These are phyloP conservation scores for Pseudochromis fuscus DNA, from an alignment of 2,797 vertebrate genomes.

Conservation along the genomic window DNA sequence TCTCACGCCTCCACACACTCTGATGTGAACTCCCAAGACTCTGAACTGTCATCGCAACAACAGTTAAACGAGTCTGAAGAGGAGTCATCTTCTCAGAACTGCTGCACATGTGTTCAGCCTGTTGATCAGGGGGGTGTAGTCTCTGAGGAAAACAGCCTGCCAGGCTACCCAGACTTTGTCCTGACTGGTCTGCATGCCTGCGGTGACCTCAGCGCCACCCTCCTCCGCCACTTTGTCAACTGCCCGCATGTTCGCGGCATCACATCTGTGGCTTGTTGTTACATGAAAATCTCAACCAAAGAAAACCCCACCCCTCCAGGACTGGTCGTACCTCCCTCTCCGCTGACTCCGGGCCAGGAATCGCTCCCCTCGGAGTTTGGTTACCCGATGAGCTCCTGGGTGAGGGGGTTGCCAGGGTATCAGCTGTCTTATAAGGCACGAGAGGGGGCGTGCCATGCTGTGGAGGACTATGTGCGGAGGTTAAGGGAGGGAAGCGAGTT, in stretches of 20 bases:
- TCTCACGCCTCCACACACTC: constrained; percentile 2
- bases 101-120: neutral
- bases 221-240: constrained; percentile 89
- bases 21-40: neutral
- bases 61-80: neutral
- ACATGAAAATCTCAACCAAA: constrained; percentile 92
- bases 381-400: constrained; percentile 92
- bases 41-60: no score
- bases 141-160: constrained; percentile 1
- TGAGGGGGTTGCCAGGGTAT: constrained; percentile 84
- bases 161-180: constrained; percentile 70
- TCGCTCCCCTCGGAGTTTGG: constrained; percentile 62
- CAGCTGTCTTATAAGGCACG: constrained; percentile 91
- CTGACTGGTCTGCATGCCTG: constrained; percentile 94
- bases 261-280: constrained; percentile 93
- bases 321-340: constrained; percentile 46
- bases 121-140: neutral
- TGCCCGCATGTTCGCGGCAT: constrained; percentile 87
- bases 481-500: constrained; percentile 75
- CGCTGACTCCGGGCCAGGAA: neutral
- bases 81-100: neutral
- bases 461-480: constrained; percentile 88
- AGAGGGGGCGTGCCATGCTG: constrained; percentile 92
- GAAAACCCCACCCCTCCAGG: constrained; percentile 79
- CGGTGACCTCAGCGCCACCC: constrained; percentile 92